Evolutionary conservation across 2,797 vertebrate genomes (phyloP), one percentile per base, ranked within the genome.

Genomic region (Paratrypauchen microcephalus): DNA sequence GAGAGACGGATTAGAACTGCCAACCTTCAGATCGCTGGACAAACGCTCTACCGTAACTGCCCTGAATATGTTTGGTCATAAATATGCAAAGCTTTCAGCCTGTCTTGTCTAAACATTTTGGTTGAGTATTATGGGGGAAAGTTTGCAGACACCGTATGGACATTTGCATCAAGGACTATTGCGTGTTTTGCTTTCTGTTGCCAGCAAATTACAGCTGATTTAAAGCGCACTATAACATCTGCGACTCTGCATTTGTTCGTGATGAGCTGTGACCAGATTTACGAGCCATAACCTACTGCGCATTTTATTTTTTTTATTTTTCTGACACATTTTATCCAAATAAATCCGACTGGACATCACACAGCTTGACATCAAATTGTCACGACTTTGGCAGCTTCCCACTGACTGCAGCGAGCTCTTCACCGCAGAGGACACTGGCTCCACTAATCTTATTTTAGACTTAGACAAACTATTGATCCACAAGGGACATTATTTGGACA

Each of bases 281-380:
- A 88, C 82, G 78, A 58, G 65, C 54, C 64, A 69, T 78, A 84
- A 82, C 5, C 73, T 79, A 76, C 70, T 78, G 73, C 32, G 2
- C 24, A 26, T 26, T 26, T 26, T 26, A 26, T 26, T 26, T 26
- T 26, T 26, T 26, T 26, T 26, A 26, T 26, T 26, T 78, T 78
- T 79, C 76, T 76, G 82, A 86, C 81, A 86, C 84, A 68, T 85
- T 86, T 84, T 70, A 75, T 86, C 71, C 70, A 77, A 88, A 89
- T 83, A 77, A 88, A 86, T 87, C 77, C 74, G 57, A 64, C 58
- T 47, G 75, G 78, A 84, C 83, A 81, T 86, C 78, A 87, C 82
- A 83, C 77, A 64, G 64, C 69, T 61, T 65, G 66, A 81, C 81
- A 82, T 87, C 79, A 79, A 85, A 83, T 82, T 78, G 65, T 71